These are phyloP conservation scores for Halisarca cf. caerulea DNA, from an alignment of 37 sponge, comb jelly and placozoan genomes.

Conservation along the genomic window DNA sequence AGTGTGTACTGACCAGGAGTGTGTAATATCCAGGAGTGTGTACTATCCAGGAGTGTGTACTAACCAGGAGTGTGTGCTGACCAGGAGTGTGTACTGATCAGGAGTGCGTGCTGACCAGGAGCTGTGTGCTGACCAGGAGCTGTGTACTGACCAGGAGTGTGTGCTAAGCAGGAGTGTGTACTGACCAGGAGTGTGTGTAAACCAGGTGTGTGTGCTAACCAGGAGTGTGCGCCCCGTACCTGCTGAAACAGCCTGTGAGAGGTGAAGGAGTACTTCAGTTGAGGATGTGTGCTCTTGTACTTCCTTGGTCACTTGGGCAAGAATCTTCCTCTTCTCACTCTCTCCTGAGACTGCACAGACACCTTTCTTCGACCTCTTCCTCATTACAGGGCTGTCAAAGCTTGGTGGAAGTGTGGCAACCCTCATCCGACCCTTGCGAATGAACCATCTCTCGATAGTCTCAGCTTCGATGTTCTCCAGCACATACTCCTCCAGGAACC, in stretches of 20 bases:
- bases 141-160: too few relatives aligned
- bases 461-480: constrained; percentile 32
- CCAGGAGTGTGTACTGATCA: too few relatives aligned
- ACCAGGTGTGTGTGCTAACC: too few relatives aligned
- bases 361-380: background rate
- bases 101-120: too few relatives aligned
- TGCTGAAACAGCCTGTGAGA: background rate
- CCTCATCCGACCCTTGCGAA: constrained; percentile 34
- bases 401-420: background rate
- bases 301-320: background rate
- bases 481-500: constrained; percentile 50
- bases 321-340: background rate
- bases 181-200: too few relatives aligned
- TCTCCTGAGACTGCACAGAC: background rate
- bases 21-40: too few relatives aligned
- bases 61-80: too few relatives aligned
- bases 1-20: too few relatives aligned
- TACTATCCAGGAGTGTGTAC: too few relatives aligned
- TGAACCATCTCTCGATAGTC: constrained; percentile 44
- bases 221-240: background rate
- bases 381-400: background rate
- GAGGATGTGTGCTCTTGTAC: constrained; percentile 17
- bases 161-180: too few relatives aligned
- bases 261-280: background rate
- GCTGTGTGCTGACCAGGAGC: too few relatives aligned